A percentile compares a stretch with the other conserved stretches of the same genome.
These are phyloP conservation scores for Myripristis jacobus DNA, from an alignment of 2,797 vertebrate genomes.

Conservation along the genomic window DNA sequence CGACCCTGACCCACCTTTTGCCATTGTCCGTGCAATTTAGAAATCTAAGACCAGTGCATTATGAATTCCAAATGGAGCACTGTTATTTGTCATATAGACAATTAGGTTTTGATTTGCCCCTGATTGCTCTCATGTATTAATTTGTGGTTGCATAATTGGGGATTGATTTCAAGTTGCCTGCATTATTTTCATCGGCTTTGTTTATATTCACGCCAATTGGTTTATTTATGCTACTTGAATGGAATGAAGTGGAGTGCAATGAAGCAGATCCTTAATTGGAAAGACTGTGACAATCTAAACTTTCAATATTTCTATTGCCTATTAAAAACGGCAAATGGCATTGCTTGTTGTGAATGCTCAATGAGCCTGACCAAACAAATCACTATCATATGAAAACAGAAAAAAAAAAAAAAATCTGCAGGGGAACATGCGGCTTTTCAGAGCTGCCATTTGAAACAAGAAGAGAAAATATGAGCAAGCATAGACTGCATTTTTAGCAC, in stretches of 20 bases:
- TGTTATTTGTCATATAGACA: constrained; percentile 71
- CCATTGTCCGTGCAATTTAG: constrained; percentile 36
- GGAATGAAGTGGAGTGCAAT: constrained; percentile 72
- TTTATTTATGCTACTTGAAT: constrained; percentile 77
- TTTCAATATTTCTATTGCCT: constrained; percentile 69
- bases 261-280: constrained; percentile 79
- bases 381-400: constrained; percentile 9
- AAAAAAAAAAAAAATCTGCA: no score
- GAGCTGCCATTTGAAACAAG: not conserved
- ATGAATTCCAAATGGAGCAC: constrained; percentile 67
- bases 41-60: constrained; percentile 39
- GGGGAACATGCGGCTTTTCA: not conserved
- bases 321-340: constrained; percentile 76
- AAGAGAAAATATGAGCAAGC: not conserved
- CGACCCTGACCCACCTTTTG: constrained; percentile 71
- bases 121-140: constrained; percentile 79
- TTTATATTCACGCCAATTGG: constrained; percentile 70
- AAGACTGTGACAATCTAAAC: constrained; percentile 75
- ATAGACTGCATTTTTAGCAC: no score
- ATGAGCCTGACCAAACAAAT: constrained; percentile 63
- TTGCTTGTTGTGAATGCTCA: constrained; percentile 59
- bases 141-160: constrained; percentile 74
- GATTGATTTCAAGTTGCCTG: constrained; percentile 77
- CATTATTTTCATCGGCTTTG: constrained; percentile 76
- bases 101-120: constrained; percentile 77